A percentile compares a stretch with the other conserved stretches of the same genome.
Conservation (phyloP, 2,888 invertebrate genomes). For the Lypha dubia region DNA sequence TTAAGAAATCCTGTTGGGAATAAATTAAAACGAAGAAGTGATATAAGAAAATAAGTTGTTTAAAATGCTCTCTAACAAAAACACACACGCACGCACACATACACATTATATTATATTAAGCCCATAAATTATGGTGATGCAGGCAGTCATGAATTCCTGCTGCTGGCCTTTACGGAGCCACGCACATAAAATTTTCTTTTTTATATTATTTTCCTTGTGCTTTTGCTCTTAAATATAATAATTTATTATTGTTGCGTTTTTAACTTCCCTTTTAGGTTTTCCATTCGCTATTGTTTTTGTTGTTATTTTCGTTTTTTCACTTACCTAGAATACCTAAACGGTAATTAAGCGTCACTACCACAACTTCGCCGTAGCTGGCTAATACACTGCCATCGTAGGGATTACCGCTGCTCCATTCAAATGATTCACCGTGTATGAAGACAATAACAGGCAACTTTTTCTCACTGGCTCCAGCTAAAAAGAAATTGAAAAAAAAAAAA, state of each 20-base stretch:
- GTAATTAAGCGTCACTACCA: constrained; percentile 98
- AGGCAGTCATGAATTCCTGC: neutral
- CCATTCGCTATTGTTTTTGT: constrained; percentile 16
- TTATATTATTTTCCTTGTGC: constrained; percentile 9
- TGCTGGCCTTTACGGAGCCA: neutral
- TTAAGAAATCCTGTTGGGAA: constrained; percentile 90
- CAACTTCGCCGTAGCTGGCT: constrained; percentile 94
- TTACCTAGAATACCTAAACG: constrained; percentile 92
- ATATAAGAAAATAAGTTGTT: constrained; percentile 15
- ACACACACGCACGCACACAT: neutral
- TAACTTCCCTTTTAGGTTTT: neutral
- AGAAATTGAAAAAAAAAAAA: neutral
- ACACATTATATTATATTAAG: constrained; percentile 32
- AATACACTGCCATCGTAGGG: constrained; percentile 98
- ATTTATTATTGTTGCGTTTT: constrained; percentile 55
- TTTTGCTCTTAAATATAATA: constrained; percentile 52
- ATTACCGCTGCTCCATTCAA: constrained; percentile 98
- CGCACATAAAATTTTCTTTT: constrained; percentile 25
- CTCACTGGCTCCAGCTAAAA: constrained; percentile 81
- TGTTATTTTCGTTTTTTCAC: constrained; percentile 46
- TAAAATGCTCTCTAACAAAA: neutral
- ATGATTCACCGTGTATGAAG: constrained; percentile 86
- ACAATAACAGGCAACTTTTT: constrained; percentile 83
- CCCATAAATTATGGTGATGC: constrained; percentile 53
- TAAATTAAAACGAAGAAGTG: constrained; percentile 13